Evolutionary conservation across 2,113 vertebrate species (phyloP).

Genomic region (Saccopteryx leptura): DNA sequence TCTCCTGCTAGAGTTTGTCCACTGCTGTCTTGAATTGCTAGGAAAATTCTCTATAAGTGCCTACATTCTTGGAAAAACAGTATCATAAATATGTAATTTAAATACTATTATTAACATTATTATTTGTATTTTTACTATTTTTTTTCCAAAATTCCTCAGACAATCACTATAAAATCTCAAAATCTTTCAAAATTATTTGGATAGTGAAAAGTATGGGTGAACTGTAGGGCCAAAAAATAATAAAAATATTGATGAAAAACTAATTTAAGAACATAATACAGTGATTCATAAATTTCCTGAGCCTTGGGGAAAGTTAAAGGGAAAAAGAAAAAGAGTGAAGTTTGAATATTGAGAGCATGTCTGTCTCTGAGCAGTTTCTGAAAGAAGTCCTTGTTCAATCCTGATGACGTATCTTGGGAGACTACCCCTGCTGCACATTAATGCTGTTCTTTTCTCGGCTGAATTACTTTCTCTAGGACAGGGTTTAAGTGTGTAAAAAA

Average conservation of each 20-base stretch:
- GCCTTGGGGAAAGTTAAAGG: conserved; percentile 7
- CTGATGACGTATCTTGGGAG: neutral
- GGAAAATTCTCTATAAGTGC: neutral
- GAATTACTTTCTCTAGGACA: conserved; percentile 51
- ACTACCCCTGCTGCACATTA: neutral
- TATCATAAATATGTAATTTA: neutral
- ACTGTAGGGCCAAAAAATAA: neutral
- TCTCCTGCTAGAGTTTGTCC: neutral
- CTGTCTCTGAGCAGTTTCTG: conserved; percentile 52
- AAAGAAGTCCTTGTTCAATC: conserved; percentile 72
- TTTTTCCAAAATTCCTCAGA: neutral
- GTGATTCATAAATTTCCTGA: neutral
- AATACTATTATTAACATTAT: neutral
- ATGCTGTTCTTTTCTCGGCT: neutral
- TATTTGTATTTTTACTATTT: conserved; percentile 3
- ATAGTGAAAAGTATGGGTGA: conserved; percentile 20
- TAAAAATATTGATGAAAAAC: conserved; percentile 47
- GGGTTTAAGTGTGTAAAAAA: conserved; percentile 18
- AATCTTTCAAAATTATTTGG: conserved; percentile 56
- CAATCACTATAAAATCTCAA: conserved; percentile 33
- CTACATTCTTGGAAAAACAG: conserved; percentile 5
- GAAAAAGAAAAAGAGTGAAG: conserved; percentile 15
- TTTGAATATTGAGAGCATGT: conserved; percentile 28
- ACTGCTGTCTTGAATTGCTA: neutral
- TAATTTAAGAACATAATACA: neutral